Evolutionary conservation across 2,888 invertebrate genomes (phyloP), one percentile per base, ranked within the genome.

Genomic region (Plebejus anna): DNA sequence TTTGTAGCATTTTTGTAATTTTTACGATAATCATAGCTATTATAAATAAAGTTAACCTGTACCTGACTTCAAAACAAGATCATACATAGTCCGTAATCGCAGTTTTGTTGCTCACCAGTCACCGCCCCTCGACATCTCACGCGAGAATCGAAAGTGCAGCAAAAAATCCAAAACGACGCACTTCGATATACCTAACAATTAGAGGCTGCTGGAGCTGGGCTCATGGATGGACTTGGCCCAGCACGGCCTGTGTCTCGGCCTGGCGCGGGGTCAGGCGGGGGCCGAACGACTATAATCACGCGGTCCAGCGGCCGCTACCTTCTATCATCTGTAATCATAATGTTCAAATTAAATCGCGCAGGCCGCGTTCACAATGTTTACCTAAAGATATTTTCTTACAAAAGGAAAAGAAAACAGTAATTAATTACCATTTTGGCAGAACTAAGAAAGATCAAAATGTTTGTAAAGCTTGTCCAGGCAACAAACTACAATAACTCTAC

Each of bases 311-410:
- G 73, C 42, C 73, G 73, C 73, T 73, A 32, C 73, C 51, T 22
- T 47, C 72, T 28, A 73, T 73, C 73, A 32, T 55, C 16, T 73
- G 13, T 73, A 73, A 73, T 73, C 73, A 73, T 55, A 73, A 73
- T 51, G 73, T 73, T 73, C 55, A 73, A 73, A 73, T 73, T 55
- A 72, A 72, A 72, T 32, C n/a, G 32, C 51, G 5, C 11, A 22
- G 47, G 73, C 51, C 16, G 47, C 51, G 51, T 32, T 72, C 47
- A 72, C 51, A 72, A 36, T 38, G 71, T 70, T 70, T 13, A 11
- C 36, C 9, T 70, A 2, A 13, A 38, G 70, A 4, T 38, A 61
- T 28, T 28, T 1, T n/a, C 1, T 59, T 9, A 9, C 11, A 22
- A 13, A 55, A 61, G 22, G 28, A 61, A 11, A 4, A 61, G 11